Conservation (phyloP, 2,113 vertebrate species). For the Choloepus hoffmanni region DNA sequence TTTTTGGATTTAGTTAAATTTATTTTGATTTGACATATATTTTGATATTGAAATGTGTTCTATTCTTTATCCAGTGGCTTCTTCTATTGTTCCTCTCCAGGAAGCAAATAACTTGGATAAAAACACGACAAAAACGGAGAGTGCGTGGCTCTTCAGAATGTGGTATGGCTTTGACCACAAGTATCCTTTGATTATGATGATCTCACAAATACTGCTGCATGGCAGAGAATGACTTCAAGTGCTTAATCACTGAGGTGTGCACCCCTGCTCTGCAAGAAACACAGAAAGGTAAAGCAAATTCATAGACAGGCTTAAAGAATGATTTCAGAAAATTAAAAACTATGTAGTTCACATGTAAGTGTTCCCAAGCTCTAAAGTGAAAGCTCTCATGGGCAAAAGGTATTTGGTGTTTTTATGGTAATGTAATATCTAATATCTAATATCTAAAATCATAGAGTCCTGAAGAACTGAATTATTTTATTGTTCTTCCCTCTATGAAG, state of each 20-base stretch:
- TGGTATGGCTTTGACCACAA: conserved; percentile 93
- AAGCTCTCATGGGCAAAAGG: neutral
- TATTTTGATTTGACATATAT: conserved; percentile 55
- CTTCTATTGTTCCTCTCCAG: conserved; percentile 81
- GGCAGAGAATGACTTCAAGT: neutral
- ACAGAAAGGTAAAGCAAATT: conserved; percentile 66
- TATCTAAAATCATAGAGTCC: neutral
- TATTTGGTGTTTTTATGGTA: neutral
- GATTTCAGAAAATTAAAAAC: conserved; percentile 16
- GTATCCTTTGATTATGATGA: conserved; percentile 89
- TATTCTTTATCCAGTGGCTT: conserved; percentile 63
- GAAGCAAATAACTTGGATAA: conserved; percentile 78
- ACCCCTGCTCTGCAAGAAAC: neutral
- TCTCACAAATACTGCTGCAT: neutral
- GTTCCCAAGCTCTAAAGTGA: neutral
- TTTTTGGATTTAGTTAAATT: conserved; percentile 46
- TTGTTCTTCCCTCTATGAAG: neutral
- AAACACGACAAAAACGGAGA: conserved; percentile 86
- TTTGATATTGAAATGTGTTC: conserved; percentile 65
- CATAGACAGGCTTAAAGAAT: neutral
- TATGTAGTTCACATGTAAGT: neutral
- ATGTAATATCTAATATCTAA: neutral
- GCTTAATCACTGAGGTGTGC: neutral
- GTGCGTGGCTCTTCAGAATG: conserved; percentile 87
- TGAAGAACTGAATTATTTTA: neutral